Base-by-base conservation (phyloP, 2,888 invertebrate species). In the Amphipyra berbera region DNA sequence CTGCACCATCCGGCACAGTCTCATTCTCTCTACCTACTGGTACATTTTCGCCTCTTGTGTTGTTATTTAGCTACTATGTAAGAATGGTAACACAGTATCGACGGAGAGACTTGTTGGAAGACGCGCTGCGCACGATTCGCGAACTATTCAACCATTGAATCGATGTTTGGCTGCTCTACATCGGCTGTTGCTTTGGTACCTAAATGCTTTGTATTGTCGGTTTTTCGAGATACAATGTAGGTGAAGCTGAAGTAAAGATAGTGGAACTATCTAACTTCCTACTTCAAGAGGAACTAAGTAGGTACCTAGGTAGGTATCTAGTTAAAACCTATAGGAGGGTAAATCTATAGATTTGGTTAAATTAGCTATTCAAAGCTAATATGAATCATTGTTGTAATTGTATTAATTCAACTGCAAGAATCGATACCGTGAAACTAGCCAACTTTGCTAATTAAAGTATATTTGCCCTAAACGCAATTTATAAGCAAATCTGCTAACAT, bases 151-250 rank as follows among this genome's bases (percentile, higher is more conserved):
- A 82, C 78, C 80, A 82, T 81, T 84, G 50, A 86, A 82, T 86
- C 79, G 81, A 81, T 82, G 84, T 88, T 87, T 82, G 84, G 63
- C 73, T 75, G 85, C 73, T 86, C 83, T 70, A 86, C 81, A 81
- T 82, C 66, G 72, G 13, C 63, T 70, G 63, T 73, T 76, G 73
- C 76, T 81, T 76, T 72, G 67, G 61, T 55, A 71, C 66, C 66
- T 65, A n/a, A n/a, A n/a, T n/a, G 61, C 52, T 61, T 62, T 59
- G 67, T 61, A 47, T 60, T 67, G 69, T 63, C 55, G 61, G 41
- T 38, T 7, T 15, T 44, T 33, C 10, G 50, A 61, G 61, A 57
- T n/a, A n/a, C n/a, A n/a, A n/a, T 66, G 54, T 53, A 53, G 38
- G 55, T 64, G 53, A 64, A 62, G 58, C 60, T 59, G 49, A 53